Conservation (phyloP, 2,113 vertebrate genomes). For the Zapus hudsonius region DNA sequence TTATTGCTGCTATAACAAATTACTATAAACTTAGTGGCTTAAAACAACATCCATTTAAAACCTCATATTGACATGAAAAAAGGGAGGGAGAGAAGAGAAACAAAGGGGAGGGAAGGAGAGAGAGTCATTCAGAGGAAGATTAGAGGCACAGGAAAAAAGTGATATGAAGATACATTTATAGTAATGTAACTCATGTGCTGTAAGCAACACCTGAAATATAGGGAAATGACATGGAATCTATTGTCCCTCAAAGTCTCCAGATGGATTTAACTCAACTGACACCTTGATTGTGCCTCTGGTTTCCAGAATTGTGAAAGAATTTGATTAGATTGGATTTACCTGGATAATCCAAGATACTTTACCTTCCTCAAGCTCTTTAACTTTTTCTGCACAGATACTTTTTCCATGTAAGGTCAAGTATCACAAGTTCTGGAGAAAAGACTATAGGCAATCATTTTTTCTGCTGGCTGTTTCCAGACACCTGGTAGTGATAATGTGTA, state of each 20-base stretch:
- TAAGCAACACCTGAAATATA: background rate
- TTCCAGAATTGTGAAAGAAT: conserved; percentile 20
- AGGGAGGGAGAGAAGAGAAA: background rate
- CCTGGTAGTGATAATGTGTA: background rate
- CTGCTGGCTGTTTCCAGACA: conserved; percentile 7
- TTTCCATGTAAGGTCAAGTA: too few relatives aligned
- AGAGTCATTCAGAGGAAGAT: background rate
- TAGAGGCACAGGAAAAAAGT: background rate
- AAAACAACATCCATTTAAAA: background rate
- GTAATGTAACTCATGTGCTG: background rate
- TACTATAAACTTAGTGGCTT: too few relatives aligned
- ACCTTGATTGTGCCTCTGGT: background rate
- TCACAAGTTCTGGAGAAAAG: too few relatives aligned
- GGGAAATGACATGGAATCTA: background rate
- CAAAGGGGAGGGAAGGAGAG: too few relatives aligned
- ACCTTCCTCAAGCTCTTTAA: too few relatives aligned
- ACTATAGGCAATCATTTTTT: too few relatives aligned
- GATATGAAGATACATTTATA: background rate
- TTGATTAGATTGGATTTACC: background rate
- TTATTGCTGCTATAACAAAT: too few relatives aligned
- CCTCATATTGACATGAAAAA: background rate
- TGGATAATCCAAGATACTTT: too few relatives aligned
- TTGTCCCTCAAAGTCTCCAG: background rate
- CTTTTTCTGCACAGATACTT: too few relatives aligned
- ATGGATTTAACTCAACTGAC: background rate